phyloP scores from a whole-genome alignment of 2,797 vertebrate species.

The Helostoma temminkii region DNA sequence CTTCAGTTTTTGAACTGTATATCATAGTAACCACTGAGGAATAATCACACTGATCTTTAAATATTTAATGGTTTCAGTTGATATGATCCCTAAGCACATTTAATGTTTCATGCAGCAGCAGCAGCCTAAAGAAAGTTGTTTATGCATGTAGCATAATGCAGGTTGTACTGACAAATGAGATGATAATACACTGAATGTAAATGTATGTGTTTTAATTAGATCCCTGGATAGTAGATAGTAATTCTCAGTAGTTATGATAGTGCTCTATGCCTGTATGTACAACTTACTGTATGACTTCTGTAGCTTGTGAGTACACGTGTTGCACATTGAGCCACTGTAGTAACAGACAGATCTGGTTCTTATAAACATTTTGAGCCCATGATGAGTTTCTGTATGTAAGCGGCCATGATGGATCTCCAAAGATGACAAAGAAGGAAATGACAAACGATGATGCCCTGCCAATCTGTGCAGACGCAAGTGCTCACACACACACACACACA shows the following conservation, averaged over 20 bases:
- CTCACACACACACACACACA: constrained; percentile 15
- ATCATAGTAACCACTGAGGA: constrained; percentile 6
- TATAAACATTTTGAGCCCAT: constrained; percentile 8
- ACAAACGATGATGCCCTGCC: constrained; percentile 80
- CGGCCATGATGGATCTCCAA: constrained; percentile 28
- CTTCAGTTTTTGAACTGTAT: constrained; percentile 3
- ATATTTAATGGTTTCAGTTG: constrained; percentile 52
- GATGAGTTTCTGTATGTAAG: constrained; percentile 35
- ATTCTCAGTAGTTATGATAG: constrained; percentile 7
- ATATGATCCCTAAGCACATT: constrained; percentile 46
- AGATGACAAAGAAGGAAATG: constrained; percentile 33
- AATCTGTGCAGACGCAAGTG: constrained; percentile 72
- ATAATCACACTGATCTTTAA: constrained; percentile 49
- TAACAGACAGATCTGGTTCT: constrained; percentile 20
- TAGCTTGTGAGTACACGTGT: background rate
- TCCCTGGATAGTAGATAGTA: constrained; percentile 38
- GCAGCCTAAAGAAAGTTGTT: constrained; percentile 28
- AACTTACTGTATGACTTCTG: constrained; percentile 5
- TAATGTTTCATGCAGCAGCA: constrained; percentile 28
- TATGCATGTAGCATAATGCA: background rate
- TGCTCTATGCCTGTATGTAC: background rate
- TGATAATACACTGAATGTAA: constrained; percentile 35
- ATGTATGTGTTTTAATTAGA: constrained; percentile 48
- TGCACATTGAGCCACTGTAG: constrained; percentile 9
- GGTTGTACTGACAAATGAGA: constrained; percentile 22